A percentile compares a stretch with the other conserved stretches of the same genome.
Conservation (phyloP, 2,888 invertebrate species). For the Tridacna gigas region DNA sequence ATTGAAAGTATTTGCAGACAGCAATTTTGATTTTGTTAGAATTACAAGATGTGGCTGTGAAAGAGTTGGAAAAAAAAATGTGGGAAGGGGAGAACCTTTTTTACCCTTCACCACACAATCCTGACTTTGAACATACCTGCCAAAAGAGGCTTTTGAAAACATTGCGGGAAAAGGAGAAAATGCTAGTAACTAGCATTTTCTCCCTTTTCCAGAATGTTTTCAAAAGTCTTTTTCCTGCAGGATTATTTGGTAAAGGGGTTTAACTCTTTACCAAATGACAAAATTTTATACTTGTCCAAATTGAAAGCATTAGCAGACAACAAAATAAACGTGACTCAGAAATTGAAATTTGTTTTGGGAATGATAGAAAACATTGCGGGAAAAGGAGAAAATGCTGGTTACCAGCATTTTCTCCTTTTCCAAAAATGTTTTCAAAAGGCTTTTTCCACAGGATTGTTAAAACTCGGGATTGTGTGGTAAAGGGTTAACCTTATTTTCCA, state of each 20-base stretch:
- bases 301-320: too few relatives aligned
- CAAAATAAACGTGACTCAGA: too few relatives aligned
- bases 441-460: background rate
- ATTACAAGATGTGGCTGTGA: too few relatives aligned
- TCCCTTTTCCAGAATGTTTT: background rate
- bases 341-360: too few relatives aligned
- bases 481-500: background rate
- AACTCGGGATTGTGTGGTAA: too few relatives aligned
- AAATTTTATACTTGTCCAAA: too few relatives aligned
- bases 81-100: slow-evolving; percentile 86
- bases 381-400: background rate
- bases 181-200: background rate
- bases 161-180: background rate
- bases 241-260: background rate
- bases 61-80: slow-evolving; percentile 96
- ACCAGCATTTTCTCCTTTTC: background rate
- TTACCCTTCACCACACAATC: background rate
- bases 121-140: background rate
- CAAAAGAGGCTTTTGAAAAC: background rate
- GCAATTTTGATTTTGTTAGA: too few relatives aligned
- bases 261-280: too few relatives aligned
- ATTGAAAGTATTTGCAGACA: too few relatives aligned
- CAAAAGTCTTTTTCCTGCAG: background rate
- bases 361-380: background rate
- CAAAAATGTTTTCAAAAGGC: background rate